phyloP scores from a whole-genome alignment of 1,140 invertebrate species.

The Ectropis grisescens region DNA sequence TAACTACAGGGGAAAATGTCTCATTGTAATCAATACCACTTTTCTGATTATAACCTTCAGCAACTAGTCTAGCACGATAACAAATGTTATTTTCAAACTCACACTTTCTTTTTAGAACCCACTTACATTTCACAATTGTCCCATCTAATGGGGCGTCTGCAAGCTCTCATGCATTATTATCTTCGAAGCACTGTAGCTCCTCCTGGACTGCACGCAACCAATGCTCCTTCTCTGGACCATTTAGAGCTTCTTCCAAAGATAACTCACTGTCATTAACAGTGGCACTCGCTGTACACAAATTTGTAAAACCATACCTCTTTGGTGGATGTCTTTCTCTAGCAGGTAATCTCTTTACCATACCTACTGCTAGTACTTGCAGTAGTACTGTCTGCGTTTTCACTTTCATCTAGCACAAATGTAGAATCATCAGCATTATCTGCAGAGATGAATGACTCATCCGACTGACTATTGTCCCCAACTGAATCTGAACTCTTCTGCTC shows the following conservation, averaged over 20 bases:
- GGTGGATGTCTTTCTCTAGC: no score
- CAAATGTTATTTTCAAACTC: conserved; percentile 20
- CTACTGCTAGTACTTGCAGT: no score
- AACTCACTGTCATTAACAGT: no score
- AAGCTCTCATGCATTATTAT: conserved; percentile 37
- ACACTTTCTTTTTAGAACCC: conserved; percentile 11
- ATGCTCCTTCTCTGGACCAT: conserved; percentile 6
- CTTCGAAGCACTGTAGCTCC: conserved; percentile 25
- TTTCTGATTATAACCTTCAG: conserved; percentile 2
- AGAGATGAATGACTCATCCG: no score
- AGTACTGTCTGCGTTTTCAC: no score
- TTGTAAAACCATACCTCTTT: no score
- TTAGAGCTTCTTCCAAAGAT: conserved; percentile 4
- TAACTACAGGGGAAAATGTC: conserved; percentile 36
- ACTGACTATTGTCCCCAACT: no score
- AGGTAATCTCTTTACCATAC: no score
- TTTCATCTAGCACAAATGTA: no score
- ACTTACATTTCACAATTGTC: conserved; percentile 22
- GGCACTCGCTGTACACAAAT: no score
- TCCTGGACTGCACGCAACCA: conserved; percentile 20
- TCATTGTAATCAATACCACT: conserved; percentile 12
- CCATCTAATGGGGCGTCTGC: conserved; percentile 24
- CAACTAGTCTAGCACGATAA: conserved; percentile 38
- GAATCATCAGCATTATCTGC: no score
- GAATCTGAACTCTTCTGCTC: no score